Evolutionary conservation across 2,888 invertebrate genomes (phyloP).

Genomic region (Plemyria rubiginata): DNA sequence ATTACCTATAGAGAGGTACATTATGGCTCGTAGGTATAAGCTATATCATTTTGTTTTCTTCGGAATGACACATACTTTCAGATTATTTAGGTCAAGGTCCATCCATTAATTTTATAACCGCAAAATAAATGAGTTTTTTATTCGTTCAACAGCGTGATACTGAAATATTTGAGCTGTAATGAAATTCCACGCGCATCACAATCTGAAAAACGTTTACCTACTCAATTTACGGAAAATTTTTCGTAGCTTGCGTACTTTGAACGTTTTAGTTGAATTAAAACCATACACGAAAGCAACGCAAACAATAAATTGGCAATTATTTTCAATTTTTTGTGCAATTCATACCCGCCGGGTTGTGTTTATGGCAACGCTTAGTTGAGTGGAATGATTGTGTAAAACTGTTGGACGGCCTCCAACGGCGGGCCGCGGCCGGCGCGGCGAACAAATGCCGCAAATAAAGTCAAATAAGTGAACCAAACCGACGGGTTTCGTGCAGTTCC

Average conservation of each 20-base stretch:
- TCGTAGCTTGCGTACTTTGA: slow-evolving; percentile 18
- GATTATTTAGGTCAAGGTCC: slow-evolving; percentile 20
- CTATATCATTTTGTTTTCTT: neutral
- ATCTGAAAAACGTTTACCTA: slow-evolving; percentile 32
- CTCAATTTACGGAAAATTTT: slow-evolving; percentile 28
- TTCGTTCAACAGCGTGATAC: slow-evolving; percentile 20
- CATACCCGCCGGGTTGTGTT: slow-evolving; percentile 82
- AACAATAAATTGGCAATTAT: slow-evolving; percentile 79
- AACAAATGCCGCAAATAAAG: slow-evolving; percentile 82
- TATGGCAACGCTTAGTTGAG: slow-evolving; percentile 84
- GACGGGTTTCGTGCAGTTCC: slow-evolving; percentile 44
- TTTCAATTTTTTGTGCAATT: slow-evolving; percentile 80
- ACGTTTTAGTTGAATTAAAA: slow-evolving; percentile 53
- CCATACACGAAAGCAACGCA: slow-evolving; percentile 61
- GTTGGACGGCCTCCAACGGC: slow-evolving; percentile 77
- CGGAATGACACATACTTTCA: slow-evolving; percentile 34
- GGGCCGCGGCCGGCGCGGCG: slow-evolving; percentile 45
- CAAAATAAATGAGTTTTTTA: too few relatives aligned
- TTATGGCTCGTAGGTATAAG: too few relatives aligned
- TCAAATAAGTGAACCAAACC: slow-evolving; percentile 76
- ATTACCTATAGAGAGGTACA: too few relatives aligned
- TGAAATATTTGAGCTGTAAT: slow-evolving; percentile 26
- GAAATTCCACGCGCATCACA: slow-evolving; percentile 31
- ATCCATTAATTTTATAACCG: too few relatives aligned
- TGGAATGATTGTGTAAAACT: slow-evolving; percentile 85